Base-by-base conservation (phyloP, 2,797 vertebrate species). In the Thunnus albacares region DNA sequence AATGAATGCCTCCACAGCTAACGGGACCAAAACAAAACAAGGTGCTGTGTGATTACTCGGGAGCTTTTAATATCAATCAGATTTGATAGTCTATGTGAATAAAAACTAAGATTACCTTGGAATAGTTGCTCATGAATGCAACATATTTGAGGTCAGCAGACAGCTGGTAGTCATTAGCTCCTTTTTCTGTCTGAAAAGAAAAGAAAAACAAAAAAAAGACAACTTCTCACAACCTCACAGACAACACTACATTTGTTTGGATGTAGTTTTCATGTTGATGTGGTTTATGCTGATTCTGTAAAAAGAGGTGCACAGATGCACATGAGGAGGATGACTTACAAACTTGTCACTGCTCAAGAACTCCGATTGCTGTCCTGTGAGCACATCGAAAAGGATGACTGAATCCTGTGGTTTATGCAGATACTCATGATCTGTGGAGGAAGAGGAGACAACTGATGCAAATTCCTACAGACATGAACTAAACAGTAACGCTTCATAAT, bases 1-100 rank as follows among this genome's bases (percentile, higher is more conserved):
- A 96, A 99, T 6, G 98, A 99, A 86, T 98, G 96, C 85, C 98
- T 96, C 98, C 98, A 99, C 71, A 96, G 68, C 98, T 99, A 87
- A 85, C 68, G 79, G 26, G 56, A 75, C 47, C 62, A 41, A 81
- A 71, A 41, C 2, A 45, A 62, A 35, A 35, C n/a, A 63, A 24
- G 52, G 7, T 15, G 43, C 3, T 12, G 28, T 47, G 33, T 51
- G 14, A 67, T 28, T 45, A 20, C 15, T 69, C 20, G 24, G 17
- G 20, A 38, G 24, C 20, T 45, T 64, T 17, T 2, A 58, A 22
- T 12, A 11, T n/a, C 17, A 6, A 13, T 28, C 38, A 51, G 18
- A 47, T 47, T 10, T 20, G 18, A 20, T 20, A 20, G 0, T 20
- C 18, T 2, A 33, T 2, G 8, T 20, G 10, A 75, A 2, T 15